Conservation (phyloP, 2,113 vertebrate species). For the Gobio gobio region DNA sequence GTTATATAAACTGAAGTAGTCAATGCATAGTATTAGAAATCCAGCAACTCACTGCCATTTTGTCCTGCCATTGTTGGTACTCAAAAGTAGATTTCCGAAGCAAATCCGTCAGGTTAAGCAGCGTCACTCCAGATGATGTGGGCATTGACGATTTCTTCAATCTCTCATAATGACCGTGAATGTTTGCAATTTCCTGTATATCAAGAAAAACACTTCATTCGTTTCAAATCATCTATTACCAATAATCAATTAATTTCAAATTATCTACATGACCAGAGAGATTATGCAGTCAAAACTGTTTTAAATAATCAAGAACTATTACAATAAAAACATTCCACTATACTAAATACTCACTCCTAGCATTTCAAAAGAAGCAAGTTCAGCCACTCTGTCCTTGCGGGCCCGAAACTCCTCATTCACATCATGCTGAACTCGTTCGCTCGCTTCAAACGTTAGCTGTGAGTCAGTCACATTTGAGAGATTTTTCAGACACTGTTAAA, state of each 20-base stretch:
- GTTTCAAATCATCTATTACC: background rate
- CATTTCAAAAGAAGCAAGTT: constrained; percentile 60
- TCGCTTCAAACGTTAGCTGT: constrained; percentile 69
- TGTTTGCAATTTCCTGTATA: constrained; percentile 82
- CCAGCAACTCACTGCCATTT: constrained; percentile 63
- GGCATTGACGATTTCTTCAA: constrained; percentile 81
- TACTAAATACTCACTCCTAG: constrained; percentile 57
- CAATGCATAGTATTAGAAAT: background rate
- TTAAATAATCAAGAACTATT: background rate
- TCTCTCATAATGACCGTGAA: constrained; percentile 87
- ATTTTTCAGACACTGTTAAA: background rate
- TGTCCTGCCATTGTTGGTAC: constrained; percentile 84
- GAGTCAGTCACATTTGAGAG: background rate
- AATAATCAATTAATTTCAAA: background rate
- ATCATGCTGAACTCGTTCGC: constrained; percentile 50
- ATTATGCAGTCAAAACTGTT: background rate
- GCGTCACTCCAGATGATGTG: constrained; percentile 76
- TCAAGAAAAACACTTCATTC: background rate
- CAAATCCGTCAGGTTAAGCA: constrained; percentile 75
- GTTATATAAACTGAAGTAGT: background rate
- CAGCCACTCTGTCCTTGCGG: constrained; percentile 45
- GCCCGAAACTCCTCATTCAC: constrained; percentile 64
- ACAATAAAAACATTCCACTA: background rate
- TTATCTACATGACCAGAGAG: background rate
- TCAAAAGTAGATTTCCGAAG: constrained; percentile 76